Evolutionary conservation across 2,888 invertebrate genomes (phyloP).

Genomic region (Tridacna gigas): DNA sequence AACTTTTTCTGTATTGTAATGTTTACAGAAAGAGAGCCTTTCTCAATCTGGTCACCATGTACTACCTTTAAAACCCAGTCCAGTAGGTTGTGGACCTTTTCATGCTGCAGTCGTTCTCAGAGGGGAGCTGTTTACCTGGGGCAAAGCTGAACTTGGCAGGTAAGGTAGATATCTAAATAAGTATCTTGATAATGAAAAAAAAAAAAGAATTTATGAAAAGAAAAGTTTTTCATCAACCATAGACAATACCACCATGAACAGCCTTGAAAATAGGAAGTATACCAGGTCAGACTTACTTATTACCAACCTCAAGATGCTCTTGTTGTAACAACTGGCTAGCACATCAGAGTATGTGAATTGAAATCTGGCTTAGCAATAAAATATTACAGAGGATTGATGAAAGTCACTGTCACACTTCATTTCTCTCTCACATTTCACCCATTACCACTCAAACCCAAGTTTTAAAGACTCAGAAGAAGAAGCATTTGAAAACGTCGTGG

Average conservation of each 20-base stretch:
- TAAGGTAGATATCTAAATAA: slow-evolving; percentile 48
- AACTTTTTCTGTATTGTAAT: background rate
- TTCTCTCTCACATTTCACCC: background rate
- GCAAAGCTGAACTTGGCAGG: slow-evolving; percentile 83
- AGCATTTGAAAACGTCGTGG: background rate
- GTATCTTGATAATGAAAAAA: too few relatives aligned
- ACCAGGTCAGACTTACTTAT: too few relatives aligned
- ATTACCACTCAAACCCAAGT: background rate
- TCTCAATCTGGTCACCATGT: slow-evolving; percentile 51
- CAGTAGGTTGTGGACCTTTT: slow-evolving; percentile 88
- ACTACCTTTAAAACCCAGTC: slow-evolving; percentile 60
- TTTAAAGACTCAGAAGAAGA: background rate
- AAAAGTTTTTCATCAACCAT: too few relatives aligned
- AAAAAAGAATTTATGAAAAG: too few relatives aligned
- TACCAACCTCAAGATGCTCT: too few relatives aligned
- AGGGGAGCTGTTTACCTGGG: slow-evolving; percentile 89
- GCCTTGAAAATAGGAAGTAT: too few relatives aligned
- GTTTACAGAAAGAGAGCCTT: slow-evolving; percentile 25
- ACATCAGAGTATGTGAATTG: too few relatives aligned
- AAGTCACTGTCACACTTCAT: too few relatives aligned
- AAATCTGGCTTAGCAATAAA: too few relatives aligned
- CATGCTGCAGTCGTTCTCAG: slow-evolving; percentile 88
- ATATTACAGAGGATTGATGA: too few relatives aligned
- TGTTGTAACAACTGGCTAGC: too few relatives aligned
- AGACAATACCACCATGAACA: too few relatives aligned